Evolutionary conservation across 2,888 invertebrate genomes (phyloP), one percentile per base, ranked within the genome.

Genomic region (Orthosia gothica): DNA sequence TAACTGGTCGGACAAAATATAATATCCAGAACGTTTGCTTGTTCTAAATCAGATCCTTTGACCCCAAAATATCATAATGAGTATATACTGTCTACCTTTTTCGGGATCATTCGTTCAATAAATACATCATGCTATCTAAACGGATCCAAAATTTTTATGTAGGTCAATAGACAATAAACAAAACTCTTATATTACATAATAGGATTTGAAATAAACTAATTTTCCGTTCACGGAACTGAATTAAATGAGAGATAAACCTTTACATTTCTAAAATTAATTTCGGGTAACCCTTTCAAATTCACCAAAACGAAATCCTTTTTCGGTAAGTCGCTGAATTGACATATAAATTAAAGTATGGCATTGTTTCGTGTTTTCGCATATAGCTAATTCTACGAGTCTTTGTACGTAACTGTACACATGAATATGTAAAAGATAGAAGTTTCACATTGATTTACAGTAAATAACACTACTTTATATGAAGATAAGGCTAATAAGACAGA

Each of bases 251-350:
- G 72, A 70, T 67, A 73, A 73, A 76, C 72, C 76, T 81, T 72
- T 84, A 76, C 69, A 76, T 70, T 73, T 67, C 63, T 12, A 82
- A 68, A 84, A 67, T 84, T 67, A 71, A 80, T 63, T 75, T 66
- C 58, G 23, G 23, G 69, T 50, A 68, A 68, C 74, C 80, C 70
- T 70, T 74, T 70, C 70, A 45, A 66, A 74, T 66, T 74, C 58
- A 4, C 5, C 23, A 32, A 49, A 74, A 62, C 65, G 20, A 57
- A 81, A 70, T 58, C 70, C 67, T 59, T 77, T 78, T 74, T 74
- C 26, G 47, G 32, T 52, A 63, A 67, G 49, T 59, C 55, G 47
- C 61, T 82, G n/a, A n/a, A n/a, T n/a, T n/a, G n/a, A n/a, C n/a
- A n/a, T n/a, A n/a, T n/a, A n/a, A n/a, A n/a, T n/a, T 77, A 67